phyloP scores from a whole-genome alignment of 2,888 invertebrate species.

The Cordilura impudica region DNA sequence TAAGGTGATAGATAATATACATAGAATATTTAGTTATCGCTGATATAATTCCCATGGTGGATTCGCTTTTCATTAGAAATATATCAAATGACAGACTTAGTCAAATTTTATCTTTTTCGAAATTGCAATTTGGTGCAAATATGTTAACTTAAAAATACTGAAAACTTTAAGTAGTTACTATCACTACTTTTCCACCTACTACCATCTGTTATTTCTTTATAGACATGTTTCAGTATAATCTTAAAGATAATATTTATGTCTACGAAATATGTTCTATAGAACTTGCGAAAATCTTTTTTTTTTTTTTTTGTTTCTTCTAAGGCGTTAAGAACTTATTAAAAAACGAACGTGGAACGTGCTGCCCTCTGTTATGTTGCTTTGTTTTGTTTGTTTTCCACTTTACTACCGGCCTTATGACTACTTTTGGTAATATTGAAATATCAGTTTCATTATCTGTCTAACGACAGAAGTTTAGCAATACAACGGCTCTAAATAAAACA shows the following conservation, averaged over 20 bases:
- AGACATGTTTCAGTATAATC: neutral
- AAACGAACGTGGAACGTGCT: conserved; percentile 24
- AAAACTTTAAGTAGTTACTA: too few species aligned
- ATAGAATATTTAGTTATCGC: too few species aligned
- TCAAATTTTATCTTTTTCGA: too few species aligned
- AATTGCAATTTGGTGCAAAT: too few species aligned
- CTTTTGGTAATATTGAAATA: neutral
- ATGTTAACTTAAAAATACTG: too few species aligned
- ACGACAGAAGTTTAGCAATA: neutral
- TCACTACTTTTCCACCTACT: neutral
- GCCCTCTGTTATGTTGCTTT: neutral
- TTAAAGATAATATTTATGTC: neutral
- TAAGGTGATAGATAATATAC: too few species aligned
- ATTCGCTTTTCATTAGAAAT: too few species aligned
- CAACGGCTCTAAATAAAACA: neutral
- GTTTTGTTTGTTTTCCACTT: neutral
- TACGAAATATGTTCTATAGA: neutral
- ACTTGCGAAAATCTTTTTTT: neutral
- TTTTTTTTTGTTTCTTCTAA: neutral
- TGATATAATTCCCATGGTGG: too few species aligned
- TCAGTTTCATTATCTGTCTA: neutral
- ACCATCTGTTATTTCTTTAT: neutral
- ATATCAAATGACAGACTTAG: too few species aligned
- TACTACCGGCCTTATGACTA: neutral
- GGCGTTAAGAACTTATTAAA: conserved; percentile 48